Base-by-base conservation (phyloP, 2,113 vertebrate species). In the Natator depressus region DNA sequence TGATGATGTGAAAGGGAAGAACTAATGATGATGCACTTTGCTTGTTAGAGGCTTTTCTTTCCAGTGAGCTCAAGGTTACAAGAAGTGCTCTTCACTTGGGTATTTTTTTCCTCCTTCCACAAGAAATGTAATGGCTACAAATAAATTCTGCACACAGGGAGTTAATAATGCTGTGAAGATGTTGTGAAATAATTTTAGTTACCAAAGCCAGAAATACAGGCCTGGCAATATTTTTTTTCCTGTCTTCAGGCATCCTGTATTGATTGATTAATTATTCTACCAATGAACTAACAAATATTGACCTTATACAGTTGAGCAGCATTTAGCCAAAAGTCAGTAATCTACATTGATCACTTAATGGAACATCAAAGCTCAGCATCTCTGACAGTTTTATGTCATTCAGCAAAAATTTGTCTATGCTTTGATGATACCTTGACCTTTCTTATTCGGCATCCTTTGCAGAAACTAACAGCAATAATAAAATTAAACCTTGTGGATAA, bases 271-370 rank as follows among this genome's bases (percentile, higher is more conserved):
- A 99, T 99, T 99, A 99, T 98, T 99, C 98, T 98, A 98, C 98
- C 99, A 98, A 99, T 99, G 98, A 99, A 99, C 99, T 99, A 99
- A 99, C 99, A 99, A 99, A 99, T 99, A 99, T 98, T 99, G 99
- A 99, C 99, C 98, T 98, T 98, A 98, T 97, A 98, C 98, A 98
- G 98, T 98, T 98, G 98, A 98, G 97, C 95, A 99, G 98, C 99
- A 98, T 98, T 98, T 98, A 98, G 98, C 96, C 97, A 98, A 98
- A 98, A 98, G 98, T 98, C 98, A 97, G 98, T 98, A 98, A 98
- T 98, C 99, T 97, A 95, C 98, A 99, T 99, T 97, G 99, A 99
- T 99, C 99, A 99, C 98, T 99, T 99, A 99, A 99, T 99, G 99
- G 99, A 99, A 99, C 98, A 99, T 99, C 99, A 99, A 99, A 99